Base-by-base conservation (phyloP, 2,113 vertebrate genomes). In the Phrynosoma blainvillii region DNA sequence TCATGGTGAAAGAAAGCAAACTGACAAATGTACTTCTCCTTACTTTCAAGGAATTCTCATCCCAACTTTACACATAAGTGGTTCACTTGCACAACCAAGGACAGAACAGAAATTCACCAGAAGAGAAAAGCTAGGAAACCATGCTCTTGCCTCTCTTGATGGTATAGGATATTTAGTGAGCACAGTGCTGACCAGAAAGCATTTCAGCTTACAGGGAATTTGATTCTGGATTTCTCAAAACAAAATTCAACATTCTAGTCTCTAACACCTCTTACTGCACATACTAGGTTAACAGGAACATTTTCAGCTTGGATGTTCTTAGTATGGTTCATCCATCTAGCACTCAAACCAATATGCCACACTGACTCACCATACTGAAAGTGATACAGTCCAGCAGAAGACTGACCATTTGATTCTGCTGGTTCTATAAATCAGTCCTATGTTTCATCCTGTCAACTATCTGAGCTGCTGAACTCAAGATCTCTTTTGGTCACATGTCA, bases 401-500 rank as follows among this genome's bases (percentile, higher is more conserved):
- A 77, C 71, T 68, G 71, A 68, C 71, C 47, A 36, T 30, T 77
- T 76, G 87, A 27, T 66, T 70, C 73, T 66, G 4, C 36, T 27
- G 10, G 7, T 14, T 82, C 4, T 56, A 21, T 27, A 83, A 65
- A 70, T 23, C 14, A 18, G 65, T 6, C 71, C 10, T 52, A 21
- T 65, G 54, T 94, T 93, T 90, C 88, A 85, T 32, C 71, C 59
- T 90, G 89, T 94, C 82, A 68, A 71, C 65, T 90, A 56, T 95
- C 68, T 86, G 74, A 85, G 90, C 91, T 91, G 76, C 12, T 87
- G 89, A 94, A 91, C 93, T 93, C 92, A 75, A 94, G 90, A 89
- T 95, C 94, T 93, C 93, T 94, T 92, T 91, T 91, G 93, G 84
- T 95, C 95, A 94, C 83, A 21, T 93, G 94, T 95, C 95, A 95